Conservation (phyloP, 2,888 invertebrate genomes). For the Caenorhabditis afra region DNA sequence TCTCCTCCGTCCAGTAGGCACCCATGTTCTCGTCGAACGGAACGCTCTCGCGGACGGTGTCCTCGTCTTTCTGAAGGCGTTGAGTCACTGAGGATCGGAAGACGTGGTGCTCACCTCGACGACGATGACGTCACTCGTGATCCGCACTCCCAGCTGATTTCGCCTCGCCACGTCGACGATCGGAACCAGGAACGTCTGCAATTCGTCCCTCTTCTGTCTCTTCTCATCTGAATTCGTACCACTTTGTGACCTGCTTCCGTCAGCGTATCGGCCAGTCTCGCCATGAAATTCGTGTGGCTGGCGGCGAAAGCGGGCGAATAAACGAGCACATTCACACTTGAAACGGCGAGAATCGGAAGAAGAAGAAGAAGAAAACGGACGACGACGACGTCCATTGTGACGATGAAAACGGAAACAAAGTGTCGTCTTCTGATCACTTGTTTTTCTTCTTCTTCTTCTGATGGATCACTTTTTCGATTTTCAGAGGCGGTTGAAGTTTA, state of each 20-base stretch:
- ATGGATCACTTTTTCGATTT: too few species aligned
- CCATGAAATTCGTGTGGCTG: conserved; percentile 64
- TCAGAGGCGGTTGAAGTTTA: conserved; percentile 2
- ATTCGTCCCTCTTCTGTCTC: neutral
- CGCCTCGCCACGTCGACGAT: conserved; percentile 19
- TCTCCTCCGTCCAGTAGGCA: conserved; percentile 26
- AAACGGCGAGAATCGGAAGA: conserved; percentile 12
- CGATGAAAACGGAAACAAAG: too few species aligned
- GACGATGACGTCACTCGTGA: conserved; percentile 25
- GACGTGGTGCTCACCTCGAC: conserved; percentile 9
- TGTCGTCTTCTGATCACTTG: too few species aligned
- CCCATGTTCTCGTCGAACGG: conserved; percentile 18
- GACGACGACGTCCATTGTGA: too few species aligned
- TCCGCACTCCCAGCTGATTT: conserved; percentile 21
- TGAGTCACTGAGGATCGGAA: conserved; percentile 10
- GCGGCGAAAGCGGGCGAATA: conserved; percentile 55
- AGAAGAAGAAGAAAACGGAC: neutral
- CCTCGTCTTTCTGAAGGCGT: conserved; percentile 23
- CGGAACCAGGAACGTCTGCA: conserved; percentile 42
- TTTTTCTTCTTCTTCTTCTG: too few species aligned
- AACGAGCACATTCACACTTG: conserved; percentile 53
- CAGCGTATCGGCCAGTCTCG: conserved; percentile 57
- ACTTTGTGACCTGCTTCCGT: conserved; percentile 58
- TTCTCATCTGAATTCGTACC: conserved; percentile 26
- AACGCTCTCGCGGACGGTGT: conserved; percentile 4